Evolutionary conservation across 2,888 invertebrate species (phyloP).

Genomic region (Scelioninae gen. 1): DNA sequence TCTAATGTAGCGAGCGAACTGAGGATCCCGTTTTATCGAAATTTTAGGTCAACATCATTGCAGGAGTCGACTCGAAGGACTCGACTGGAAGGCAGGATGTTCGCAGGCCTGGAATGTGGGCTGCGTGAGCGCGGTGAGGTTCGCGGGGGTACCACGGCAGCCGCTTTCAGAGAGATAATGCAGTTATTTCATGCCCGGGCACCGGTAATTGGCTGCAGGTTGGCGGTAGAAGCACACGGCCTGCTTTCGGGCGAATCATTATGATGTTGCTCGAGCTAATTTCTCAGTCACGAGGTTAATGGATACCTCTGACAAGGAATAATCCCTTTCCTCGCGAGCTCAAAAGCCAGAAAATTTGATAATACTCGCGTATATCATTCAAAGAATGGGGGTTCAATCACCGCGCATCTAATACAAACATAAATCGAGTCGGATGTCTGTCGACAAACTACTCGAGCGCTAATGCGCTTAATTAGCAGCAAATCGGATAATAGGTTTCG

Average conservation of each 20-base stretch:
- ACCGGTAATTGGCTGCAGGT: conserved; percentile 83
- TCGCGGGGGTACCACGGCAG: conserved; percentile 74
- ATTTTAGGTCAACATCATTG: conserved; percentile 80
- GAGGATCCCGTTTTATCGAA: conserved; percentile 80
- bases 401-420: conserved; percentile 36
- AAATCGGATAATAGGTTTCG: conserved; percentile 52
- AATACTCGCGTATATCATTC: conserved; percentile 67
- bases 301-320: conserved; percentile 77
- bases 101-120: conserved; percentile 64
- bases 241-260: conserved; percentile 77
- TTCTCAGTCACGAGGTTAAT: conserved; percentile 81
- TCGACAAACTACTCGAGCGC: no score
- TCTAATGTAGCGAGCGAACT: conserved; percentile 77
- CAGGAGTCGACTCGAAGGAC: conserved; percentile 64
- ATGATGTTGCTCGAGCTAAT: conserved; percentile 80
- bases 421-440: conserved; percentile 34
- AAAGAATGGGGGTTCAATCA: conserved; percentile 57
- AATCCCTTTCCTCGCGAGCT: conserved; percentile 72
- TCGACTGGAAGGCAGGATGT: conserved; percentile 55
- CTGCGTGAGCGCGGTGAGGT: conserved; percentile 64
- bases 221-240: conserved; percentile 74
- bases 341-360: conserved; percentile 72
- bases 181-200: conserved; percentile 83
- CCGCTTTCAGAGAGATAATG: conserved; percentile 82
- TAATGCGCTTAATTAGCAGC: conserved; percentile 58